These are phyloP conservation scores for Patella pellucida DNA, from an alignment of 2,888 invertebrate species.

Conservation along the genomic window DNA sequence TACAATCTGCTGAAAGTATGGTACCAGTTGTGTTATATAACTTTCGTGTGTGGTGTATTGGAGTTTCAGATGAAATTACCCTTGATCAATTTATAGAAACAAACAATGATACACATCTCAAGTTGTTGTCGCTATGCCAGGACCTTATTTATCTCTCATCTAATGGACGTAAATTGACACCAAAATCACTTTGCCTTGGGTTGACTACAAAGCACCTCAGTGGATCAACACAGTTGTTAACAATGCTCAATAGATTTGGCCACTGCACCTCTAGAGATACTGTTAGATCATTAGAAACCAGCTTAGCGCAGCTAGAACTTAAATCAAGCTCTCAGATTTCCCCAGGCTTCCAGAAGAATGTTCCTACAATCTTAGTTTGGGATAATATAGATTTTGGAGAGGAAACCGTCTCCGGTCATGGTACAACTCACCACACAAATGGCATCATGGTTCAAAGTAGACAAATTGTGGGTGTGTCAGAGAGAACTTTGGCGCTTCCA, in stretches of 20 bases:
- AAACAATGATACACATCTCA: neutral
- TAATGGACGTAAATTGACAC: neutral
- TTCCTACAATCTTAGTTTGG: neutral
- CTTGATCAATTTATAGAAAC: neutral
- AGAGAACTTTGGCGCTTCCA: neutral
- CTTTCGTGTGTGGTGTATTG: neutral
- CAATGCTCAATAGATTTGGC: neutral
- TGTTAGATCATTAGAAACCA: neutral
- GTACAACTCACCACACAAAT: neutral
- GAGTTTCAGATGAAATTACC: neutral
- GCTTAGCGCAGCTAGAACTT: neutral
- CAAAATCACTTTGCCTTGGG: neutral
- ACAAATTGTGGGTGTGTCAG: neutral
- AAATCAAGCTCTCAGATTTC: neutral
- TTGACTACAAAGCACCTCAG: neutral
- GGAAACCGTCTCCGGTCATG: neutral
- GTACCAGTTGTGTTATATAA: neutral
- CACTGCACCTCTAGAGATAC: neutral
- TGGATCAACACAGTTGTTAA: neutral
- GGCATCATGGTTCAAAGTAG: neutral
- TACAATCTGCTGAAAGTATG: neutral
- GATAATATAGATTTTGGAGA: slow-evolving; percentile 6
- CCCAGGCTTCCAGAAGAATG: neutral
- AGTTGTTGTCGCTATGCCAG: neutral
- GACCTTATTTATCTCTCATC: neutral